Base-by-base conservation (phyloP, 1,140 invertebrate species). In the Orchesella cincta region DNA sequence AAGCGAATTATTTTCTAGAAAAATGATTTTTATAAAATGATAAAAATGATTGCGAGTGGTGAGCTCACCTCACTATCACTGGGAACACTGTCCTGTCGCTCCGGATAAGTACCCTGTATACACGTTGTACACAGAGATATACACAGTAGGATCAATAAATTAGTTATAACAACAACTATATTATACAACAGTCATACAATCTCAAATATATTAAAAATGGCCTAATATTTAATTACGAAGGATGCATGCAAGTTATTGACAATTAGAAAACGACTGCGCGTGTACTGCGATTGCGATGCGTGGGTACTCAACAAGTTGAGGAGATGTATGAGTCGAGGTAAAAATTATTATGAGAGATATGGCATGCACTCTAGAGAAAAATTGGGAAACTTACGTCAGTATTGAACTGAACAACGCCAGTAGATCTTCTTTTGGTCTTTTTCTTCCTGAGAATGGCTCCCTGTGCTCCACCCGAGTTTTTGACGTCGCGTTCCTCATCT, bases 371-470 rank as follows among this genome's bases (percentile, higher is more conserved):
- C 5, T 46, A 46, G 39, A 23, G 54, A 36, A 31, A 70, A 70
- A 51, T 26, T 20, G 28, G 29, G 29, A 23, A 1, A 77, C 81
- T 80, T 73, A 82, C 81, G 29, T 80, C 79, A 14, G 79, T 39
- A 64, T 76, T 76, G 62, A 75, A 82, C 33, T 79, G 76, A 51
- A 82, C 81, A 51, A 82, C 78, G 54, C 81, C 81, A 70, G 81
- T 82, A 36, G 87, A 88, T 64, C 87, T 81, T 73, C 87, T 80
- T 77, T 86, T 86, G 36, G 84, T 84, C 77, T 84, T 83, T 76
- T 85, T 82, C 64, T 85, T 81, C 71, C 85, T 81, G 34, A 83
- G 83, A 73, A 84, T 83, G 29, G 84, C 84, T 2, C 78, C 83
- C 46, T 83, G 83, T 26, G 82, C 81, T 46, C 79, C 80, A 33